Base-by-base conservation (phyloP, 2,113 vertebrate genomes). In the Tupaia chinensis region DNA sequence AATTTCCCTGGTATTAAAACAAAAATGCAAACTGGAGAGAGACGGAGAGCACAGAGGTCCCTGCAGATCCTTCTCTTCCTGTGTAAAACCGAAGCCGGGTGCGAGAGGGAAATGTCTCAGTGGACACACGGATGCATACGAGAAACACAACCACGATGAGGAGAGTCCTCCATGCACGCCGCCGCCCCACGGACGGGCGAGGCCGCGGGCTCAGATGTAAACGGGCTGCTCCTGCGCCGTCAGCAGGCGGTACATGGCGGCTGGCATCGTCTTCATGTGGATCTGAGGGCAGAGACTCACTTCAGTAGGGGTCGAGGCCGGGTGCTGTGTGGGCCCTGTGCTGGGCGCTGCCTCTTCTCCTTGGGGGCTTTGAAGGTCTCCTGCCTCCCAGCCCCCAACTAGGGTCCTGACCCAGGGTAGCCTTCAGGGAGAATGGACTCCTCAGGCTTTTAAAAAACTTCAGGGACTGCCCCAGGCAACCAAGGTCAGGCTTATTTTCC, bases 211-310 rank as follows among this genome's bases (percentile, higher is more conserved):
- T 99, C 98, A 99, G 98, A 99, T 99, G 99, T 99, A 99, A 97
- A 99, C 99, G 0, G 99, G 99, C 92, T 99, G 99, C 95, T 99
- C 99, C 98, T 99, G 99, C 0, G 99, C 99, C 0, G 99, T 99
- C 98, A 99, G 99, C 98, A 99, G 99, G 92, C 99, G 99, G 98
- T 99, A 99, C 99, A 99, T 99, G 96, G 99, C 99, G 34, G 99
- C 99, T 73, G 99, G 99, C 99, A 99, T 99, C 1, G 99, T 99
- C 99, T 99, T 99, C 99, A 99, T 99, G 97, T 99, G 99, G 95
- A 99, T 99, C 99, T 99, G 97, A 63, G 94, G 92, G 84, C 60
- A 96, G 92, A 97, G 60, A 65, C 19, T 29, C 8, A 0, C 0
- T 1, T 56, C 1, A 87, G 74, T 1, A 14, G 80, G 69, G 44